Conservation (phyloP, 2,797 vertebrate species). For the Sarcoramphus papa region DNA sequence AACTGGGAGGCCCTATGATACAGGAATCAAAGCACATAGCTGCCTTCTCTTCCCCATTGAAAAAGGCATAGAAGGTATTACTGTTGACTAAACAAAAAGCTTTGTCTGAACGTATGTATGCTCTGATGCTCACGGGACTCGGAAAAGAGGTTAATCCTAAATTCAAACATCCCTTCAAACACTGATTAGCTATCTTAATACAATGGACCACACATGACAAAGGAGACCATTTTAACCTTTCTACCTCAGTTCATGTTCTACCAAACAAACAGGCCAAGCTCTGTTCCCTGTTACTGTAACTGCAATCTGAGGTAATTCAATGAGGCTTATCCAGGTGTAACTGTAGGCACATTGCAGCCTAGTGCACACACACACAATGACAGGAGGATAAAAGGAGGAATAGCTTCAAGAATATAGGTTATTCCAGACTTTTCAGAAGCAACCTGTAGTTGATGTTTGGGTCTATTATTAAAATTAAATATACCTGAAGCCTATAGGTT, state of each 20-base stretch:
- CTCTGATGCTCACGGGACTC: not conserved
- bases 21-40: not conserved
- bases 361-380: not conserved
- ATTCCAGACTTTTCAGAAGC: not conserved
- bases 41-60: not conserved
- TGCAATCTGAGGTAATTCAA: not conserved
- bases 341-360: not conserved
- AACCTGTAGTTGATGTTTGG: not conserved
- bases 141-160: not conserved
- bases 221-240: not conserved
- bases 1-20: not conserved
- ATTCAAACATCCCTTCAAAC: not conserved
- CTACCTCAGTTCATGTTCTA: not conserved
- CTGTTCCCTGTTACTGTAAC: not conserved
- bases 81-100: not conserved
- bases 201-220: not conserved
- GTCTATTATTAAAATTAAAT: not conserved
- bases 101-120: not conserved
- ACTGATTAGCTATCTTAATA: not conserved
- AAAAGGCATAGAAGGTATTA: not conserved
- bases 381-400: not conserved
- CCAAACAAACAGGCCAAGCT: not conserved
- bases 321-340: not conserved
- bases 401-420: not conserved
- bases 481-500: not conserved